These are phyloP conservation scores for Phrynocephalus forsythii DNA, from an alignment of 2,797 vertebrate species.

Conservation along the genomic window DNA sequence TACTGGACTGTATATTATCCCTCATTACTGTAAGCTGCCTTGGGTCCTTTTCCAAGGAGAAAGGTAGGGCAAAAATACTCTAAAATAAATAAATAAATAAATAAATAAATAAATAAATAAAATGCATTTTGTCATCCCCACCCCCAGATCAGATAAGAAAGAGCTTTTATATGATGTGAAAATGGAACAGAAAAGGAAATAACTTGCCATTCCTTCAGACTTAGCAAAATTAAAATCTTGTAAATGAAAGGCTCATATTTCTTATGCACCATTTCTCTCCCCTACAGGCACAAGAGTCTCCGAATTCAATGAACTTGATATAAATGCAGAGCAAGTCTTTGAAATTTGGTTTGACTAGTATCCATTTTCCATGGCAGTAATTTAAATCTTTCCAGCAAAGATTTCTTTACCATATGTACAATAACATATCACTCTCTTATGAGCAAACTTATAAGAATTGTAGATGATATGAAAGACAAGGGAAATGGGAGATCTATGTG, in stretches of 20 bases:
- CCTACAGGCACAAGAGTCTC: not conserved
- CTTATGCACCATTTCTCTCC: slow-evolving; percentile 22
- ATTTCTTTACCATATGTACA: not conserved
- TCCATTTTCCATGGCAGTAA: slow-evolving; percentile 1
- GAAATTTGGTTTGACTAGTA: not conserved
- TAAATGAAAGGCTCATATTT: slow-evolving; percentile 38
- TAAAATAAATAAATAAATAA: too few species aligned
- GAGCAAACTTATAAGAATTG: not conserved
- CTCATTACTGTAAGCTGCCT: too few species aligned
- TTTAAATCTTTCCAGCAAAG: slow-evolving; percentile 1
- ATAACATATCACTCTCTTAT: not conserved
- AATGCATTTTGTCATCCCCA: slow-evolving; percentile 24
- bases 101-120: not conserved
- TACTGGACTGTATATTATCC: too few species aligned
- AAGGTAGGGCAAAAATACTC: too few species aligned
- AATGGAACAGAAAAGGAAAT: slow-evolving; percentile 19
- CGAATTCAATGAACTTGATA: slow-evolving; percentile 21
- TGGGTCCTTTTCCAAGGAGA: too few species aligned
- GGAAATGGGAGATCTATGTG: not conserved
- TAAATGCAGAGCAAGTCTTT: slow-evolving; percentile 40
- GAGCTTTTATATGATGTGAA: slow-evolving; percentile 23
- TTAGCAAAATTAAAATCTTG: slow-evolving; percentile 26
- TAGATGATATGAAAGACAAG: not conserved
- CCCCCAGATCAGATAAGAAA: slow-evolving; percentile 11
- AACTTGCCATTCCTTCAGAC: slow-evolving; percentile 32